Base-by-base conservation (phyloP, 1,140 invertebrate genomes). In the Sitobion miscanthi region DNA sequence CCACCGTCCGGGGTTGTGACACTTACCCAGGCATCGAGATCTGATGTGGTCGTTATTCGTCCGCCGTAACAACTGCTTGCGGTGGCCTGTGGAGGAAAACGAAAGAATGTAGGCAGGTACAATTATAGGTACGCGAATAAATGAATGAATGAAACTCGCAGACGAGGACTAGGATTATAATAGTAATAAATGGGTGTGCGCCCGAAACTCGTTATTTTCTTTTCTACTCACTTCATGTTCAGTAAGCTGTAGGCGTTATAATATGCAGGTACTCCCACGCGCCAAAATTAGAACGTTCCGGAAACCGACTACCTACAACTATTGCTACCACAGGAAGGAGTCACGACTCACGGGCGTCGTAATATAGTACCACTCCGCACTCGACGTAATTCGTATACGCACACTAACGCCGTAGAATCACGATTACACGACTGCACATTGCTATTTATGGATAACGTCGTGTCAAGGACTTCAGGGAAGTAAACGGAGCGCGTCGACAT, bases 1-100 rank as follows among this genome's bases (percentile, higher is more conserved):
- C 25, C 57, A 25, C 25, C 25, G 20, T 77, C 62, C n/a, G 4
- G 62, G 17, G 30, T 17, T 77, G n/a, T 77, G 30, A 77, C 47
- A 93, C 91, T 93, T 93, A 93, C 91, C 91, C 91, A 57, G 91
- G 91, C 91, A 93, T 93, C 21, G 57, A 57, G 38, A 86, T 62
- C 7, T 77, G 4, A 77, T 77, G 62, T n/a, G 5, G 62, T 77
- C 38, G 49, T 54, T 93, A 57, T 85, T 86, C 20, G n/a, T 54
- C 49, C 1, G 35, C n/a, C 1, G 30, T 38, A 23, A 52, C 47
- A 49, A 20, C n/a, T 49, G 38, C 25, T 57, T 25, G 14, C 25
- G 14, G 14, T 25, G 11, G 6, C 69, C 69, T 83, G 23, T 92
- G 69, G 17, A 83, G n/a, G 38, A 92, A 92, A 14, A 90, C 25